phyloP scores from a whole-genome alignment of 2,797 vertebrate genomes.

The Moxostoma hubbsi region DNA sequence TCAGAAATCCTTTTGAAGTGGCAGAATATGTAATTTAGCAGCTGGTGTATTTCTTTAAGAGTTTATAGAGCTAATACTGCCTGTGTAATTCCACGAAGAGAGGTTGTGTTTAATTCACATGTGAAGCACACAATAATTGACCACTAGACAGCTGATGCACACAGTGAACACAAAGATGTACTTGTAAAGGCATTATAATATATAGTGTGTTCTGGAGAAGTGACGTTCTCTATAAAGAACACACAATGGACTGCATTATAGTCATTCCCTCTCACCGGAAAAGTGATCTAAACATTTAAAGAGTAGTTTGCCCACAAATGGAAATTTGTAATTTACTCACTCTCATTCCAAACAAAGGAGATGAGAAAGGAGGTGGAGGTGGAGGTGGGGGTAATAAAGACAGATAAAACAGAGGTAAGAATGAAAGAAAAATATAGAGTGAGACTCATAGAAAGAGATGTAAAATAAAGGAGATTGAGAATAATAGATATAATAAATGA shows the following conservation, averaged over 20 bases:
- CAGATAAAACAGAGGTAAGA: too few relatives aligned
- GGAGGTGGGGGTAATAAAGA: too few relatives aligned
- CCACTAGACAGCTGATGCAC: not conserved
- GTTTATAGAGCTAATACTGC: not conserved
- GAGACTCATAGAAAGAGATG: too few relatives aligned
- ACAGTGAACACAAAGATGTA: not conserved
- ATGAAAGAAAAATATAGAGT: too few relatives aligned
- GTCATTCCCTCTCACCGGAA: not conserved
- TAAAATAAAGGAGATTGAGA: too few relatives aligned
- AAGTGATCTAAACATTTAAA: not conserved
- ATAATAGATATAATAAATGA: too few relatives aligned
- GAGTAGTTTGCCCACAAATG: not conserved
- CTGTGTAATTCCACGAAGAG: slow-evolving; percentile 22
- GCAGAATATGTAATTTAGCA: not conserved
- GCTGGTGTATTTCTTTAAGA: not conserved
- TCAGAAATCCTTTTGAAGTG: slow-evolving; percentile 17
- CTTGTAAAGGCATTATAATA: slow-evolving; percentile 19
- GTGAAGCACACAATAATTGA: slow-evolving; percentile 16
- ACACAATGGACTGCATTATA: not conserved
- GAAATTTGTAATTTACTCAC: not conserved
- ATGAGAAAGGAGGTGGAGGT: too few relatives aligned
- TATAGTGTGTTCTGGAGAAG: slow-evolving; percentile 21
- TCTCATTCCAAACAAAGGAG: too few relatives aligned
- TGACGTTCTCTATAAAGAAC: slow-evolving; percentile 24
- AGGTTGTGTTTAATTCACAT: slow-evolving; percentile 36